These are phyloP conservation scores for Halisarca cf. caerulea DNA, from an alignment of 37 sponge, comb jelly and placozoan species.

Conservation along the genomic window DNA sequence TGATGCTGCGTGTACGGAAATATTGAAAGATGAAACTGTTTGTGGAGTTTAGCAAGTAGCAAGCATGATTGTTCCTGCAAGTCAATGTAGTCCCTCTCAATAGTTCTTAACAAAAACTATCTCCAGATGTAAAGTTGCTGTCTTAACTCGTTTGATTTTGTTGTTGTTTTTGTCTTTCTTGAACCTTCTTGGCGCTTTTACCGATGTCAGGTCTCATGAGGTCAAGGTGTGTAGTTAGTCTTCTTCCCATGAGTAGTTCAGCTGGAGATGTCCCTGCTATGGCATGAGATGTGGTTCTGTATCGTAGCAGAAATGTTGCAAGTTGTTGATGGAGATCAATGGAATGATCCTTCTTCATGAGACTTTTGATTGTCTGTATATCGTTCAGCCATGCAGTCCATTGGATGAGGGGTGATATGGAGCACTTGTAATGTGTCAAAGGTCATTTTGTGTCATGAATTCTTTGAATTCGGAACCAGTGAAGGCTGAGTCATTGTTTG, in stretches of 20 bases:
- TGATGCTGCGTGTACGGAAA: no score
- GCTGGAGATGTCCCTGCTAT: conserved; percentile 4
- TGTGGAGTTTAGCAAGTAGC: no score
- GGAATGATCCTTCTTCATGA: conserved; percentile 15
- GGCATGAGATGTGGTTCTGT: background rate
- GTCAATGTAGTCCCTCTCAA: no score
- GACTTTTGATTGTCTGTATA: conserved; percentile 23
- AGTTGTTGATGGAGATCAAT: background rate
- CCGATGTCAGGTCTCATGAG: conserved; percentile 1
- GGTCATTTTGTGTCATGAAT: conserved; percentile 25
- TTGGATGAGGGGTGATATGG: no score
- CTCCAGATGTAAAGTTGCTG: no score
- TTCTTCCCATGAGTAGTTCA: conserved; percentile 12
- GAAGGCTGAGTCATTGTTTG: conserved; percentile 53
- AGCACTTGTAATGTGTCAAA: conserved; percentile 28
- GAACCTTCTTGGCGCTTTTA: no score
- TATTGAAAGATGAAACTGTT: no score
- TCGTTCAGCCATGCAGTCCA: conserved; percentile 29
- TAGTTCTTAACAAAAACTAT: no score
- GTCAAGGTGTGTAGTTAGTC: background rate
- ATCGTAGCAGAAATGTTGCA: background rate
- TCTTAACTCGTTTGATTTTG: no score
- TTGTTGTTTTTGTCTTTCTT: no score
- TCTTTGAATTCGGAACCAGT: conserved; percentile 26
- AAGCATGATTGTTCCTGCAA: no score